phyloP scores from a whole-genome alignment of 2,113 vertebrate species.

The Ascaphus truei region DNA sequence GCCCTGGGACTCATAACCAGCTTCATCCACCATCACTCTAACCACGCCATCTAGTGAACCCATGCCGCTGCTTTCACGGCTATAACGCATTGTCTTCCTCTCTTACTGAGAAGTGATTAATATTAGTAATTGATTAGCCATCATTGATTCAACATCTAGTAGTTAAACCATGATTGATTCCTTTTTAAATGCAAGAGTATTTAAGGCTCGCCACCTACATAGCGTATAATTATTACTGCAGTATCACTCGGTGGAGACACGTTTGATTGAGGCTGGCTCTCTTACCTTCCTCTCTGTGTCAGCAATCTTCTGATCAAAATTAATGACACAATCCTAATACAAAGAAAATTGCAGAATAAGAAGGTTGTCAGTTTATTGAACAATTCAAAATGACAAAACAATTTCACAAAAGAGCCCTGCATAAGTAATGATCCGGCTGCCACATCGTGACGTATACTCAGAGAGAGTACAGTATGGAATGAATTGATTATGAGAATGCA shows the following conservation, averaged over 20 bases:
- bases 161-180: neutral
- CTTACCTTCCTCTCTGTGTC: neutral
- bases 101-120: too few relatives aligned
- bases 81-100: too few relatives aligned
- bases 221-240: neutral
- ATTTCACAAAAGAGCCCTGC: neutral
- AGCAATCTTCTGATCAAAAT: neutral
- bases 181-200: neutral
- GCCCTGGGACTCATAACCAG: neutral
- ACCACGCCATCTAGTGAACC: too few relatives aligned
- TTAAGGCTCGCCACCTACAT: neutral
- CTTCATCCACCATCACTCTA: neutral
- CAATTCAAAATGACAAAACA: neutral
- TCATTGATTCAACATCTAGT: neutral
- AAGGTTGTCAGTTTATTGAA: neutral
- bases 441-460: neutral
- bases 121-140: neutral
- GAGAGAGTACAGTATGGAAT: neutral
- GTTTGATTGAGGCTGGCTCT: neutral
- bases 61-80: too few relatives aligned
- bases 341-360: slow-evolving; percentile 4
- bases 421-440: neutral
- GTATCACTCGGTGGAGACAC: neutral
- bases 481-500: neutral
- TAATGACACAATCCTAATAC: neutral